Evolutionary conservation across 2,888 invertebrate species (phyloP).

Genomic region (Nemotelus nigrinus): DNA sequence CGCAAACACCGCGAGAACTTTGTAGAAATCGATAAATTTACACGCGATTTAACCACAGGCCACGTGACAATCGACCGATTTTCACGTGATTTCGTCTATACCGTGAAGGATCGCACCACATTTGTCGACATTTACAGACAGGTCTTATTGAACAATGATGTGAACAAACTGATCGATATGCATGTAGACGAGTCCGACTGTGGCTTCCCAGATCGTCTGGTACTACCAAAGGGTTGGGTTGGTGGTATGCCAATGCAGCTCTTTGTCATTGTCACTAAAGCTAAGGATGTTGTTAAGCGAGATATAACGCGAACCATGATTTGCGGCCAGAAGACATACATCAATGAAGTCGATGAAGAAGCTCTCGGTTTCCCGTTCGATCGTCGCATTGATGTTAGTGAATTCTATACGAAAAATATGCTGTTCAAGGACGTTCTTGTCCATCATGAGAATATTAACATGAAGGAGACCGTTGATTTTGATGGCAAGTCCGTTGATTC

Average conservation of each 20-base stretch:
- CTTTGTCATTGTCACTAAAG: constrained; percentile 36
- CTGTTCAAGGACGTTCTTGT: constrained; percentile 70
- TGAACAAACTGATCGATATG: constrained; percentile 58
- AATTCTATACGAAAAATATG: constrained; percentile 66
- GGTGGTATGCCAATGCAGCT: constrained; percentile 64
- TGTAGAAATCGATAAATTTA: constrained; percentile 73
- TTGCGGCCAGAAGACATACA: constrained; percentile 53
- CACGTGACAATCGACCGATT: constrained; percentile 60
- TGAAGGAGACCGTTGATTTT: constrained; percentile 1
- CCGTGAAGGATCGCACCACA: constrained; percentile 70
- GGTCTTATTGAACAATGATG: constrained; percentile 65
- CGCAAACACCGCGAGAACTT: constrained; percentile 71
- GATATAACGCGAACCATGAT: constrained; percentile 39
- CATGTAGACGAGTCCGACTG: constrained; percentile 58
- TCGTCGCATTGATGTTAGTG: constrained; percentile 64
- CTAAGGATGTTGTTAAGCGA: constrained; percentile 26
- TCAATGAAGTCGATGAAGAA: constrained; percentile 66
- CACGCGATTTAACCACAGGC: constrained; percentile 68
- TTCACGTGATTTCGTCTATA: constrained; percentile 60
- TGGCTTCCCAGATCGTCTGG: constrained; percentile 69
- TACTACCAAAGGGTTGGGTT: constrained; percentile 69
- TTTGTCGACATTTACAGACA: constrained; percentile 65
- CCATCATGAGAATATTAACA: constrained; percentile 60
- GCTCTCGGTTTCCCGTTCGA: constrained; percentile 67
- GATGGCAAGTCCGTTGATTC: constrained; percentile 22